phyloP scores from a whole-genome alignment of 2,797 vertebrate genomes.

The Eurystomus glaucurus region DNA sequence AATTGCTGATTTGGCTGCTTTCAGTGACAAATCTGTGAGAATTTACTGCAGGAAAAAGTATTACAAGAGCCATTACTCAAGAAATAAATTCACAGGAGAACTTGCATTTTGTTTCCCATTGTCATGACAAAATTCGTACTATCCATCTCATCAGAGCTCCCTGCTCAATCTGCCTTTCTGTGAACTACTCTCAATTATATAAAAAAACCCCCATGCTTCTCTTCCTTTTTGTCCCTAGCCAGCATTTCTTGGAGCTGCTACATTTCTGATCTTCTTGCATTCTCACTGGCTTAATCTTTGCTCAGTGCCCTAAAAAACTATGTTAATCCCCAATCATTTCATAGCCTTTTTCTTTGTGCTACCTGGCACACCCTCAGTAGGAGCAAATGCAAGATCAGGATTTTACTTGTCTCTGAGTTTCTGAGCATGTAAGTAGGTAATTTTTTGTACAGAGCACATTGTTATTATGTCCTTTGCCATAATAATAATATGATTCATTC shows the following conservation, averaged over 20 bases:
- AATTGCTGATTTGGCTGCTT: background rate
- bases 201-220: fast-evolving
- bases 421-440: background rate
- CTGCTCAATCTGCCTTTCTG: background rate
- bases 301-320: background rate
- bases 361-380: background rate
- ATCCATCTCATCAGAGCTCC: background rate
- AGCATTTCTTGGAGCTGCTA: background rate
- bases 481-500: background rate
- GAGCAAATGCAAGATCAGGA: slow-evolving; percentile 18
- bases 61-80: background rate
- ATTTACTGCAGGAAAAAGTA: background rate
- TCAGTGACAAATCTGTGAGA: background rate
- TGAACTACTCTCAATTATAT: background rate
- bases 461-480: background rate
- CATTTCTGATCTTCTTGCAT: background rate
- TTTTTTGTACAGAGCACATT: background rate
- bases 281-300: background rate
- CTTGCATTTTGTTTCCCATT: background rate
- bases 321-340: background rate
- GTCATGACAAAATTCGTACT: background rate
- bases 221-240: background rate
- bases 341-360: slow-evolving; percentile 6
- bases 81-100: background rate
- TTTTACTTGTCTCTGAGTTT: slow-evolving; percentile 29